Evolutionary conservation across 2,113 vertebrate species (phyloP).

Genomic region (Lepus americanus): DNA sequence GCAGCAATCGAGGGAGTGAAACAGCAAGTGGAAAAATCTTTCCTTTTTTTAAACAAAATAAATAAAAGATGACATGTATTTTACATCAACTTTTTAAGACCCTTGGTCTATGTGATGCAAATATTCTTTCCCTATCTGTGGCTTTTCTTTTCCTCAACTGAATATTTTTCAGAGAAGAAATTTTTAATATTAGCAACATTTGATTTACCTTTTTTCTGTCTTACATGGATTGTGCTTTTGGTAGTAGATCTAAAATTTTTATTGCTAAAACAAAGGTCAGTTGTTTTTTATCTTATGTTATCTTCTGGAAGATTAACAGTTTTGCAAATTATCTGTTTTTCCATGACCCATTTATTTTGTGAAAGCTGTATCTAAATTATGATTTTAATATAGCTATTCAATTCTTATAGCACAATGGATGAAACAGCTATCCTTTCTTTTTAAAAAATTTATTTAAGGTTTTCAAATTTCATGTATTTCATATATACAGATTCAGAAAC

Average conservation of each 20-base stretch:
- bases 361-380: no score
- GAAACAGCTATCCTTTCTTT: no score
- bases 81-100: no score
- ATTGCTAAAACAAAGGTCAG: background rate
- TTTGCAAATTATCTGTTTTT: background rate
- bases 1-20: no score
- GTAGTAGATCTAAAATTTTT: background rate
- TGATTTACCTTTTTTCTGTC: background rate
- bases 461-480: no score
- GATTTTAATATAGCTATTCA: no score
- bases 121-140: background rate
- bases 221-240: background rate
- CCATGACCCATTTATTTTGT: no score
- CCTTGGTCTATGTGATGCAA: background rate
- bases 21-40: no score
- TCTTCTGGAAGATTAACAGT: background rate
- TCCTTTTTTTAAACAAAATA: no score
- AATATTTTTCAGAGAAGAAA: background rate
- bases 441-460: background rate
- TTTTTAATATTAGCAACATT: conserved; percentile 27
- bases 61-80: no score
- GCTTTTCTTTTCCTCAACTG: background rate
- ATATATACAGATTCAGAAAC: no score
- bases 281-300: background rate
- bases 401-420: no score